Conservation (phyloP, 2,888 invertebrate species). For the Polietes domitor region DNA sequence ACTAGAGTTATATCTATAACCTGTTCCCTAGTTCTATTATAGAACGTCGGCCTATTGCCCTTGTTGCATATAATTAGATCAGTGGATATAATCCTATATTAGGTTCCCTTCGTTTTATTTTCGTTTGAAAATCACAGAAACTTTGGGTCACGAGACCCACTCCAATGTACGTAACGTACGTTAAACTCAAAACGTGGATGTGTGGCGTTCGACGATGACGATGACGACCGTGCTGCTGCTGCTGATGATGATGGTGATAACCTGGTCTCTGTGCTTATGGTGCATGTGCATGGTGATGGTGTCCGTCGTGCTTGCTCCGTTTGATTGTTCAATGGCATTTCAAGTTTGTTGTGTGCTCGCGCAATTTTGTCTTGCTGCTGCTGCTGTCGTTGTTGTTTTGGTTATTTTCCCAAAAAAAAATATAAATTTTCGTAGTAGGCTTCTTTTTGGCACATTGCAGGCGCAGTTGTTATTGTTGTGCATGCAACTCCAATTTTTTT, state of each 20-base stretch:
- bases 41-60: too few relatives aligned
- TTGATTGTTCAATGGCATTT: constrained; percentile 68
- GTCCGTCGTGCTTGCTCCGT: constrained; percentile 47
- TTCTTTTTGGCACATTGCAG: constrained; percentile 59
- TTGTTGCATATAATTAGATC: too few relatives aligned
- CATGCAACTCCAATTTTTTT: constrained; percentile 30
- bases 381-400: constrained; percentile 68
- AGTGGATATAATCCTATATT: too few relatives aligned
- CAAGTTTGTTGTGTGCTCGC: constrained; percentile 69
- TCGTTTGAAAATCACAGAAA: too few relatives aligned
- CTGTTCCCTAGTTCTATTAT: too few relatives aligned
- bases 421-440: not conserved
- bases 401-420: constrained; percentile 50
- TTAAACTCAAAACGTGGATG: not conserved
- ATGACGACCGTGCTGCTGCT: not conserved
- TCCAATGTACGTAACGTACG: not conserved
- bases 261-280: not conserved
- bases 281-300: constrained; percentile 43
- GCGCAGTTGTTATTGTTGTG: not conserved
- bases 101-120: too few relatives aligned
- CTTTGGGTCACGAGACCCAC: too few relatives aligned
- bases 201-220: not conserved
- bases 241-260: not conserved
- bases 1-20: too few relatives aligned
- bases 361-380: constrained; percentile 61